Evolutionary conservation across 2,888 invertebrate species (phyloP).

Genomic region (Andrena haemorrhoa): DNA sequence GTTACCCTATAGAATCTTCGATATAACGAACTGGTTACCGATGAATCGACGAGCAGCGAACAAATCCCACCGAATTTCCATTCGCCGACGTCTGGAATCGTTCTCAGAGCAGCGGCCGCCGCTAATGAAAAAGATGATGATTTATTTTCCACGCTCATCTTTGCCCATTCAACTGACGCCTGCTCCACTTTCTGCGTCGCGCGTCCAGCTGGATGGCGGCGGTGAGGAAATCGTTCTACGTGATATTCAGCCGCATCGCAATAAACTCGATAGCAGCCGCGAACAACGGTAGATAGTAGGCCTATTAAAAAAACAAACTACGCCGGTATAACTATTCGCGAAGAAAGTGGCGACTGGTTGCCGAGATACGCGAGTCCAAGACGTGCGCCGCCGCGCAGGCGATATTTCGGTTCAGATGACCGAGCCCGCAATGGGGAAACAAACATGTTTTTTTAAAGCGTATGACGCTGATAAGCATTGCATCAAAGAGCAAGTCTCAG

Average conservation of each 20-base stretch:
- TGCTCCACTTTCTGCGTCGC: slow-evolving; percentile 21
- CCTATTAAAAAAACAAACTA: slow-evolving; percentile 32
- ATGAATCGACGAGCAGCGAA: not conserved
- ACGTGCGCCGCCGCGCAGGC: not conserved
- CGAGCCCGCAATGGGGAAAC: too few relatives aligned
- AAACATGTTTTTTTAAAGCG: too few relatives aligned
- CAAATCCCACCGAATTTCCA: not conserved
- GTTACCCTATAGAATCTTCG: too few relatives aligned
- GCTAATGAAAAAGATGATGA: slow-evolving; percentile 7
- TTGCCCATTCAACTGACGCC: slow-evolving; percentile 9
- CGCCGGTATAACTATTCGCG: not conserved
- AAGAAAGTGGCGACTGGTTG: slow-evolving; percentile 23
- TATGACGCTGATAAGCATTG: too few relatives aligned
- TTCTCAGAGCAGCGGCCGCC: not conserved
- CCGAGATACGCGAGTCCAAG: slow-evolving; percentile 8
- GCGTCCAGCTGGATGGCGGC: slow-evolving; percentile 4
- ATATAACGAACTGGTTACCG: not conserved
- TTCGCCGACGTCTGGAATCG: not conserved
- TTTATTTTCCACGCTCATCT: slow-evolving; percentile 10
- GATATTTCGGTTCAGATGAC: too few relatives aligned
- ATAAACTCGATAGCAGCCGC: slow-evolving; percentile 2
- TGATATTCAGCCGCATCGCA: slow-evolving; percentile 6
- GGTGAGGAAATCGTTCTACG: slow-evolving; percentile 8
- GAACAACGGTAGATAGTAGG: not conserved
- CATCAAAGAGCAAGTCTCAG: too few relatives aligned